phyloP scores from a whole-genome alignment of 2,888 invertebrate genomes.

The Ceriagrion tenellum region DNA sequence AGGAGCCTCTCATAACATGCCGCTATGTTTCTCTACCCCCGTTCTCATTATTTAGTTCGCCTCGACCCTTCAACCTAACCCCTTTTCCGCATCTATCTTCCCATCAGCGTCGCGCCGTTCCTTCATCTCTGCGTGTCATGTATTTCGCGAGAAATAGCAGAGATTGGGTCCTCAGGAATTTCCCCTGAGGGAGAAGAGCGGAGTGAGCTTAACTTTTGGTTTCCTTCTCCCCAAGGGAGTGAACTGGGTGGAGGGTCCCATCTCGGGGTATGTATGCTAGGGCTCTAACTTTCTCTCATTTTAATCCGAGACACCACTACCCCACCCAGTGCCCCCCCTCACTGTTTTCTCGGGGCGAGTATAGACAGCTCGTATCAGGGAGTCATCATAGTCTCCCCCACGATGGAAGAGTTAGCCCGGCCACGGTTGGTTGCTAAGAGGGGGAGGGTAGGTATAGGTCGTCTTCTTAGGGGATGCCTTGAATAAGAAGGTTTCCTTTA shows the following conservation, averaged over 20 bases:
- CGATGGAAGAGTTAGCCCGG: not conserved
- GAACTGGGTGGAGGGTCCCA: not conserved
- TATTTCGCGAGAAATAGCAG: not conserved
- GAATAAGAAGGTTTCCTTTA: not conserved
- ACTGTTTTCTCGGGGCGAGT: not conserved
- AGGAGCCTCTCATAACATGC: not conserved
- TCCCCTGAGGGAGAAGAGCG: not conserved
- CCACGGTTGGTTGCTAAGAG: not conserved
- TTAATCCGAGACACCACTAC: not conserved
- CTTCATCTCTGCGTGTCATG: not conserved
- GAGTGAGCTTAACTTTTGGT: not conserved
- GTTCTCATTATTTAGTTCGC: not conserved
- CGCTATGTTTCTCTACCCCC: not conserved
- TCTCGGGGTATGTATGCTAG: not conserved
- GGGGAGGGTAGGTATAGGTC: not conserved
- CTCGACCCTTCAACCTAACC: not conserved
- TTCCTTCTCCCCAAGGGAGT: not conserved
- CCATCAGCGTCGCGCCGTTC: not conserved
- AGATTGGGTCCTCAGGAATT: conserved; percentile 45
- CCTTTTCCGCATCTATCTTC: not conserved
- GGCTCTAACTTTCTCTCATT: conserved; percentile 23
- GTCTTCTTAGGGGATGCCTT: not conserved
- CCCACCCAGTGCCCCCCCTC: not conserved
- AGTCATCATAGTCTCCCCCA: conserved; percentile 39
- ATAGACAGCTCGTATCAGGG: conserved; percentile 32